Base-by-base conservation (phyloP, 2,888 invertebrate genomes). In the Temnothorax unifasciatus region DNA sequence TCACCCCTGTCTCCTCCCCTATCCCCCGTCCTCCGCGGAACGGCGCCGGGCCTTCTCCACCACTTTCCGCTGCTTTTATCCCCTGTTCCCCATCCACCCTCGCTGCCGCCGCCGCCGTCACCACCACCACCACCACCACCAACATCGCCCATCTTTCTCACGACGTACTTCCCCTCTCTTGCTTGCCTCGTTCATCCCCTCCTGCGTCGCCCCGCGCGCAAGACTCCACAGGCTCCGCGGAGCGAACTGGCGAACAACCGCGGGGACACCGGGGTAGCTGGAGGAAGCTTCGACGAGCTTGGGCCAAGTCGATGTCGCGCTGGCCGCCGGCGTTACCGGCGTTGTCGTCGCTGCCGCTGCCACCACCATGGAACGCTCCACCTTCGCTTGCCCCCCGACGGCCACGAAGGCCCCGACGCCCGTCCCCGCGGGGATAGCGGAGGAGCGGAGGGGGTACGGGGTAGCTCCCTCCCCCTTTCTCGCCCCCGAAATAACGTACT, bases 401-500 rank as follows among this genome's bases (percentile, higher is more conserved):
- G n/a, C n/a, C n/a, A n/a, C n/a, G n/a, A n/a, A n/a, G n/a, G n/a
- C n/a, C n/a, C 47, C 47, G 21, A 8, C 1, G 2, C 5, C 50
- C 18, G 50, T 50, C 18, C 18, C 50, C 18, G 50, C 50, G 50
- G n/a, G n/a, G 15, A 2, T 59, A 76, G 59, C 69, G 50, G 75
- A 76, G 84, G 87, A 87, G 81, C 64, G 63, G 61, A 61, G 63
- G 69, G 73, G 74, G 83, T 6, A 18, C 52, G 52, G 21, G 18
- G 66, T 85, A 79, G 86, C 84, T 59, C 18, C 18, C 3, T 4
- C 25, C 38, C 13, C n/a, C 11, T 8, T n/a, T 50, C 29, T 21
- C 85, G 64, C n/a, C 57, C n/a, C 18, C 61, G 81, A 81, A 88
- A 90, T 86, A 90, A 85, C 88, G 87, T 89, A 88, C 91, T 90